Evolutionary conservation across 1,140 invertebrate species (phyloP), one percentile per base, ranked within the genome.

Genomic region (Drosophila repleta): DNA sequence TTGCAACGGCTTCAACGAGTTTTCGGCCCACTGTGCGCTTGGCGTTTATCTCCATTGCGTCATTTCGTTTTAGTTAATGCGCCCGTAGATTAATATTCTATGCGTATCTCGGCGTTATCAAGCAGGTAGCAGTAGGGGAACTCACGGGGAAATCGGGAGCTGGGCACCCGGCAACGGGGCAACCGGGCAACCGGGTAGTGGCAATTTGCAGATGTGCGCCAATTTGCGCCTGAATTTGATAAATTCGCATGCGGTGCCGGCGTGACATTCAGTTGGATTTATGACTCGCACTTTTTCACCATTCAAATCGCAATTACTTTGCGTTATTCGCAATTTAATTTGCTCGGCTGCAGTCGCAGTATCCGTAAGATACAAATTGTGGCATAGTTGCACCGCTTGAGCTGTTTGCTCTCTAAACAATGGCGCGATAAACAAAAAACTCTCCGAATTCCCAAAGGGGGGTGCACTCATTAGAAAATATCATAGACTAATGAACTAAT

Each of bases 271-370:
- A 76, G 74, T 80, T 80, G 67, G 72, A 88, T 88, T 88, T 89
- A 88, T 88, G 51, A 67, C 74, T 74, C 76, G 76, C 84, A 85
- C 80, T 88, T 88, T 89, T 88, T 88, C 76, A 84, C 84, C 84
- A 88, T 89, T 88, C 79, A 88, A 89, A 88, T 88, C 74, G 84
- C 84, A 88, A 88, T 88, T 88, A 89, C 80, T 88, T 88, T 88
- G 79, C 79, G 71, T 88, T 76, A 88, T 84, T 89, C 76, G 83
- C 83, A 88, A 88, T 89, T 88, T 84, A 69, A 89, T 80, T 85
- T 77, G 4, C 48, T 52, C 32, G 20, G 15, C 37, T 55, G 68
- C 61, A 69, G 63, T 76, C 63, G 63, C 48, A 61, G 55, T 76
- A 83, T 75, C 65, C 60, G 37, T 26, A 55, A 61, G 60, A 72